Evolutionary conservation across 2,797 vertebrate genomes (phyloP), one percentile per base, ranked within the genome.

Genomic region (Alfaro cultratus): DNA sequence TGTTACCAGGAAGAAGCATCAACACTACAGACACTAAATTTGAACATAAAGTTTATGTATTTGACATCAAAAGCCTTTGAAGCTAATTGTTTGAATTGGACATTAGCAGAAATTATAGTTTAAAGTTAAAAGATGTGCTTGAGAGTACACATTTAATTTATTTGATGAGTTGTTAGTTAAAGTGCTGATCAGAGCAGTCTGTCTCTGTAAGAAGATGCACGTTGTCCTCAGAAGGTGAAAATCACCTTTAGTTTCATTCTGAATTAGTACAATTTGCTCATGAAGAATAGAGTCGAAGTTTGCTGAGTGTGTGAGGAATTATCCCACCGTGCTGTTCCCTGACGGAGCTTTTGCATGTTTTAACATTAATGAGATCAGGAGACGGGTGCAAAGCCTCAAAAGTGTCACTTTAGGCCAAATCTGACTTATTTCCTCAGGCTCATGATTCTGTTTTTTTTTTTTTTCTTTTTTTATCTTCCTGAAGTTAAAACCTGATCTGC

Each of bases 291-390:
- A 83, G 79, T 64, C 23, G 0, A 15, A 60, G 70, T 51, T 39
- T 86, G 84, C 49, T 75, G 73, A 41, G 36, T 89, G 87, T 83
- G 89, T 86, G 62, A 74, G 39, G 79, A 68, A 82, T 89, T 80
- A 88, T 80, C 76, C 79, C 81, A 75, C 78, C 81, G 57, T 82
- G 85, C 86, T 81, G 85, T 86, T 90, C 79, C 46, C 78, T 13
- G 3, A 71, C 73, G 15, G 73, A 79, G 76, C 57, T 89, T 90
- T 86, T 85, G 85, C 89, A 90, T 90, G 88, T 89, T 90, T 91
- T 89, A 89, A 85, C 87, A 89, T 91, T 91, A 87, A 93, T 92
- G 75, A 88, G 87, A 82, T 80, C 5, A 41, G 31, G 70, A 76
- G 67, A 81, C 76, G 77, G 79, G 87, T 84, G 77, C 73, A 80